Conservation (phyloP, 2,888 invertebrate species). For the Latrodectus hesperus region DNA sequence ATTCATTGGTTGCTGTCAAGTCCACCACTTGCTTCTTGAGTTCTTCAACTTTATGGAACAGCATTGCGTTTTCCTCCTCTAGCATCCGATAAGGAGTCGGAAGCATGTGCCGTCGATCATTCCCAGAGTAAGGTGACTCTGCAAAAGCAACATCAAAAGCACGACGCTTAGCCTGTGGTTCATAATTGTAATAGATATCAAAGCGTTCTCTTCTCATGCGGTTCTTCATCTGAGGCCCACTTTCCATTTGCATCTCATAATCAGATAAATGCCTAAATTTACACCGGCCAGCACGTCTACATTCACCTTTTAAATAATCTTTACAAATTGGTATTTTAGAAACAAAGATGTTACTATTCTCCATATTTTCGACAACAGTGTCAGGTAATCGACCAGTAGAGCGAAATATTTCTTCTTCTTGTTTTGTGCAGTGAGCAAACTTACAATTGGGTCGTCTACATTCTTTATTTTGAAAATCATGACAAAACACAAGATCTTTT, state of each 20-base stretch:
- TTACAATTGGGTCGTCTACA: constrained; percentile 84
- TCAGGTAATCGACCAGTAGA: constrained; percentile 83
- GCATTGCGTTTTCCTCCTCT: constrained; percentile 82
- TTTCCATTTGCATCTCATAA: constrained; percentile 59
- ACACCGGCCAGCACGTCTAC: constrained; percentile 77
- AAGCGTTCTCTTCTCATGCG: constrained; percentile 42
- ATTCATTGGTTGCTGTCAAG: constrained; percentile 85
- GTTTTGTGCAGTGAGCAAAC: constrained; percentile 85
- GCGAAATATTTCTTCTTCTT: constrained; percentile 83
- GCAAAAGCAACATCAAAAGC: constrained; percentile 54
- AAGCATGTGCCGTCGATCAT: constrained; percentile 45
- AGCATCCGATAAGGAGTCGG: constrained; percentile 71
- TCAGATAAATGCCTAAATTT: constrained; percentile 77
- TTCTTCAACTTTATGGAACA: constrained; percentile 82
- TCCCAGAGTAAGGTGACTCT: constrained; percentile 18
- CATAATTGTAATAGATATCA: constrained; percentile 69
- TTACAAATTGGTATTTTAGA: constrained; percentile 78
- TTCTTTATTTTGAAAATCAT: constrained; percentile 82
- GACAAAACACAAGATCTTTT: constrained; percentile 77
- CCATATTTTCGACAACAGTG: constrained; percentile 76
- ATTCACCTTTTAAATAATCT: constrained; percentile 79
- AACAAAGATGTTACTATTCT: constrained; percentile 12
- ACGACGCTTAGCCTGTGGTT: constrained; percentile 71
- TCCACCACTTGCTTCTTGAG: constrained; percentile 84
- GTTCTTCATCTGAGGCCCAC: constrained; percentile 30